Evolutionary conservation across 2,888 invertebrate species (phyloP).

Genomic region (Zeuzera pyrina): DNA sequence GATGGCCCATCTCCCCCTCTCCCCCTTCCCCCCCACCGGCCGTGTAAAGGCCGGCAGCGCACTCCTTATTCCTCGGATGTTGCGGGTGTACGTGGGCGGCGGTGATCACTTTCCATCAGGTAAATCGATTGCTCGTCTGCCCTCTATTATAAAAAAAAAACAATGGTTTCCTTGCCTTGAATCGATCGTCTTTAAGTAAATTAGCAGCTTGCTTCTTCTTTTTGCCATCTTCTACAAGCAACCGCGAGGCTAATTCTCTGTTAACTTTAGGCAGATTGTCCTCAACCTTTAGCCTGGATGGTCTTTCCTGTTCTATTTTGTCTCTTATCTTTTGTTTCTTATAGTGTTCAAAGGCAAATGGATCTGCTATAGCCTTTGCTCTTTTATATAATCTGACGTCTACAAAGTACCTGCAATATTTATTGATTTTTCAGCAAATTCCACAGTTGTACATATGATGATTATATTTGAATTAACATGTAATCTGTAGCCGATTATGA

Average conservation of each 20-base stretch:
- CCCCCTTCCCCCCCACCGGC: no score
- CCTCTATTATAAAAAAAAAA: no score
- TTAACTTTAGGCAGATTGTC: conserved; percentile 91
- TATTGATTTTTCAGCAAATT: no score
- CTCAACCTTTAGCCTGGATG: conserved; percentile 82
- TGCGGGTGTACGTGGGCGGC: no score
- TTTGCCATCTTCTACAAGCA: conserved; percentile 78
- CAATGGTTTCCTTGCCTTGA: conserved; percentile 81
- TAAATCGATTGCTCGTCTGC: no score
- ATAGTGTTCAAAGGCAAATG: conserved; percentile 95
- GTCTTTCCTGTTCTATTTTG: conserved; percentile 89
- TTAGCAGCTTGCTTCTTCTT: conserved; percentile 74
- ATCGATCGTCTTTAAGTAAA: conserved; percentile 89
- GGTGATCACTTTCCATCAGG: no score
- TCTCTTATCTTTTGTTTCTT: conserved; percentile 91
- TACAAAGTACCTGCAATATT: conserved; percentile 92
- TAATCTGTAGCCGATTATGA: no score
- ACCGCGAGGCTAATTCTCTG: conserved; percentile 88
- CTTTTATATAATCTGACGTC: conserved; percentile 94
- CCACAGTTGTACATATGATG: no score
- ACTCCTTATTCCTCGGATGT: no score
- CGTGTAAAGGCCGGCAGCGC: no score
- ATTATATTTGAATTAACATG: no score
- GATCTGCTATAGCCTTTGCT: conserved; percentile 91
- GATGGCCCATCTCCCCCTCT: no score